These are phyloP conservation scores for Bolinopsis microptera DNA, from an alignment of 37 sponge, comb jelly and placozoan species.

Conservation along the genomic window DNA sequence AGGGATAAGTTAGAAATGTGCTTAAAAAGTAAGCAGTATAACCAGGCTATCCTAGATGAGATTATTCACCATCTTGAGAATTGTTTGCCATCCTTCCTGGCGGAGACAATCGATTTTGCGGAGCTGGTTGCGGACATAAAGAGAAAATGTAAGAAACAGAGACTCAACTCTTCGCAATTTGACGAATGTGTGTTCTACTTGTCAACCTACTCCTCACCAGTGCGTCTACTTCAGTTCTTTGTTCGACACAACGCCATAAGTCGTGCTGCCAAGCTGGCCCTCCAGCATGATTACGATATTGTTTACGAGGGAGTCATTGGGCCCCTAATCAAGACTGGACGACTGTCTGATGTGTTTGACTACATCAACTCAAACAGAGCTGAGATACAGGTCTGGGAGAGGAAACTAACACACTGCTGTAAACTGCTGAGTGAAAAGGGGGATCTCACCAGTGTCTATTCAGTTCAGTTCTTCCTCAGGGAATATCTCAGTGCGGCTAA, in stretches of 20 bases:
- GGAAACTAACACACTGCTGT: conserved; percentile 4
- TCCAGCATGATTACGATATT: conserved; percentile 67
- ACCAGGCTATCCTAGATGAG: conserved; percentile 17
- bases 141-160: conserved; percentile 43
- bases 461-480: conserved; percentile 38
- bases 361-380: conserved; percentile 46
- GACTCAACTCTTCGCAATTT: conserved; percentile 73
- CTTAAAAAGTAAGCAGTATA: conserved; percentile 69
- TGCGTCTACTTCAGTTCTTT: conserved; percentile 76
- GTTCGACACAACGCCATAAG: conserved; percentile 73
- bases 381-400: conserved; percentile 22
- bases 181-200: conserved; percentile 88
- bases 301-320: background rate
- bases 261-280: conserved; percentile 76
- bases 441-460: conserved; percentile 20
- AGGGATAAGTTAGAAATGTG: conserved; percentile 86
- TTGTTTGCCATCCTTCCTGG: conserved; percentile 45
- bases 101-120: background rate
- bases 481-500: conserved; percentile 18
- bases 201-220: conserved; percentile 73
- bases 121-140: conserved; percentile 7
- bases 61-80: background rate
- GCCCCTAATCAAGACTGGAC: conserved; percentile 46
- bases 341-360: conserved; percentile 15
- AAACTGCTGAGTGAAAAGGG: background rate